Evolutionary conservation across 1,140 invertebrate genomes (phyloP), one percentile per base, ranked within the genome.

Genomic region (Drosophila orosa): DNA sequence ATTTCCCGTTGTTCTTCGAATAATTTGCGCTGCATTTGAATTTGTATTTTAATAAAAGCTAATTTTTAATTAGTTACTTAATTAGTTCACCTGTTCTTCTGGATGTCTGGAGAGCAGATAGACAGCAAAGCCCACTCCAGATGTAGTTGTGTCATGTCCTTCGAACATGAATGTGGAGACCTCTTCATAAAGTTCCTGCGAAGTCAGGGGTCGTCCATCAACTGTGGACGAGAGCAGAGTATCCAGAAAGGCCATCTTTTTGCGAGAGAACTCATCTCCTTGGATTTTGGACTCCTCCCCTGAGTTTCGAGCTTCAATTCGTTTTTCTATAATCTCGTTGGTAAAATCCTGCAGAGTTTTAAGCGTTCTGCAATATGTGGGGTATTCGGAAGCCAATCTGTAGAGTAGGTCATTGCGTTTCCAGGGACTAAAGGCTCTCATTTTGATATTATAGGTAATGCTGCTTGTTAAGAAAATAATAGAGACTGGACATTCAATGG

Each of bases 81-180:
- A 25, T 39, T 58, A 4, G 9, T 2, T 80, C 7, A 90, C 91
- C 69, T 92, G 92, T 1, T 93, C 80, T 4, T 85, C 74, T 17
- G 75, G 82, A 56, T 92, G 69, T 22, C 87, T 60, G 1, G 92
- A 92, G 0, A 93, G 60, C 37, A 89, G 52, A 42, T 89, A 92
- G 0, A 91, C 55, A 0, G 84, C 74, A 69, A 93, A 93, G 1
- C 79, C 76, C 4, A 93, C 80, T 5, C 82, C 92, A 6, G 92
- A 91, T 0, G 91, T 90, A 0, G 92, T 93, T 1, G 92, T 93
- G 37, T 93, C 92, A 29, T 93, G 92, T 1, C 92, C 92, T 93
- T 95, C 94, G 91, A 95, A 95, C 94, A 96, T 96, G 68, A 96
- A 96, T 8, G 95, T 96, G 68, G 95, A 95, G 0, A 95, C 95